phyloP scores from a whole-genome alignment of 2,888 invertebrate species.

The Eugnorisma glareosa region DNA sequence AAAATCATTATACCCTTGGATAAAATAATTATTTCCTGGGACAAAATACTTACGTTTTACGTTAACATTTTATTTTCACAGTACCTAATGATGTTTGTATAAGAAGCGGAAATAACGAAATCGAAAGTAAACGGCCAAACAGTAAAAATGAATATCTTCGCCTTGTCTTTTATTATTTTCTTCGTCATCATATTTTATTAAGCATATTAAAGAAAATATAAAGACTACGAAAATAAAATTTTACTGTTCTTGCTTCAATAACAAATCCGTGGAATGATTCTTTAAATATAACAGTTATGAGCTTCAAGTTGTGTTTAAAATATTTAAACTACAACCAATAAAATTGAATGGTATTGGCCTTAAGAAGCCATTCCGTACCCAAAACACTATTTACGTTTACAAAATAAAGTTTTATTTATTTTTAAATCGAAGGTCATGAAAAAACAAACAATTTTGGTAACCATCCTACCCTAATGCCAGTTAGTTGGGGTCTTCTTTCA shows the following conservation, averaged over 20 bases:
- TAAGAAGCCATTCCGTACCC: not conserved
- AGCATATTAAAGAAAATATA: constrained; percentile 25
- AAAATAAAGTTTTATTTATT: not conserved
- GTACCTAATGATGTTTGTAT: constrained; percentile 7
- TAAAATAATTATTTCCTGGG: not conserved
- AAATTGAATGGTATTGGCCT: constrained; percentile 9
- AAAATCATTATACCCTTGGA: not conserved
- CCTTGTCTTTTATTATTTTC: constrained; percentile 19
- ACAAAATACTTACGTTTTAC: not conserved
- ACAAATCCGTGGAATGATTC: constrained; percentile 6
- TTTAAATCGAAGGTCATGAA: not conserved
- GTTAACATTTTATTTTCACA: not conserved
- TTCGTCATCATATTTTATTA: constrained; percentile 31
- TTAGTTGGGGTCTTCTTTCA: not conserved
- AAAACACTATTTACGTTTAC: not conserved
- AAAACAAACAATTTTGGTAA: not conserved
- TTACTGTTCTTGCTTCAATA: constrained; percentile 16
- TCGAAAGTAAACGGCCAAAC: constrained; percentile 38
- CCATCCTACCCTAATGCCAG: not conserved
- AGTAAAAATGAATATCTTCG: constrained; percentile 25
- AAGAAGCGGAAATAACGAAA: constrained; percentile 29
- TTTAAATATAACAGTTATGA: constrained; percentile 2
- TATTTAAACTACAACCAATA: constrained; percentile 24
- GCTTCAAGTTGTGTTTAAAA: constrained; percentile 8
- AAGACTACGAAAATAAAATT: constrained; percentile 17